These are phyloP conservation scores for Oreochromis niloticus DNA, from an alignment of 2,113 vertebrate species.

Conservation along the genomic window DNA sequence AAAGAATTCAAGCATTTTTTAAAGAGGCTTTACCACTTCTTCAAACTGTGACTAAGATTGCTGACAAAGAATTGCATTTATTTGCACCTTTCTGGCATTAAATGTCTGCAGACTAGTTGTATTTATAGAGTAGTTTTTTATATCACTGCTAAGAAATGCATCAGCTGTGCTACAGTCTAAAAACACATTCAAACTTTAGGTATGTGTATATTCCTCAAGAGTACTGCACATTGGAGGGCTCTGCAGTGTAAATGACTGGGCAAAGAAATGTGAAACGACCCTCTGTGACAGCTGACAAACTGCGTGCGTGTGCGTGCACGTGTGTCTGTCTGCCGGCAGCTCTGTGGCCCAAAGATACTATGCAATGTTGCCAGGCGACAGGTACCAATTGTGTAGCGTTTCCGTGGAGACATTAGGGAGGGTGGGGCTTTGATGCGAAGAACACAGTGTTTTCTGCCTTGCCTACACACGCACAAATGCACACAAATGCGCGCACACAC, in stretches of 20 bases:
- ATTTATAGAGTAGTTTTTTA: background rate
- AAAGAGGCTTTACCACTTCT: background rate
- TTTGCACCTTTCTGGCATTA: background rate
- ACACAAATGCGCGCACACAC: background rate
- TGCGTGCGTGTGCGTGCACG: background rate
- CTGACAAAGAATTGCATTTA: background rate
- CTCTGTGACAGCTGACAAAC: slow-evolving; percentile 9
- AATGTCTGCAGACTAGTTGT: background rate
- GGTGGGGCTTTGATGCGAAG: slow-evolving; percentile 66
- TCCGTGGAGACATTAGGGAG: slow-evolving; percentile 56
- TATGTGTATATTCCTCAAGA: background rate
- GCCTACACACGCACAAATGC: background rate
- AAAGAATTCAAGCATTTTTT: background rate
- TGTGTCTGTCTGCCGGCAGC: slow-evolving; percentile 8
- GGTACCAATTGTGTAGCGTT: slow-evolving; percentile 72
- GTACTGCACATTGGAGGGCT: background rate
- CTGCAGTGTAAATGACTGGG: background rate
- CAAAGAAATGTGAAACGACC: background rate
- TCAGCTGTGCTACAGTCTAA: background rate
- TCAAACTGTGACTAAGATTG: background rate
- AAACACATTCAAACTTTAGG: background rate
- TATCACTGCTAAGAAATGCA: background rate
- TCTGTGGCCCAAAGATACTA: slow-evolving; percentile 64
- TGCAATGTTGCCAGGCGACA: slow-evolving; percentile 74
- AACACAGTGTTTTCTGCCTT: slow-evolving; percentile 59